A percentile compares a stretch with the other conserved stretches of the same genome.
Evolutionary conservation across 2,113 vertebrate genomes (phyloP).

Genomic region (Oostethus manadensis): DNA sequence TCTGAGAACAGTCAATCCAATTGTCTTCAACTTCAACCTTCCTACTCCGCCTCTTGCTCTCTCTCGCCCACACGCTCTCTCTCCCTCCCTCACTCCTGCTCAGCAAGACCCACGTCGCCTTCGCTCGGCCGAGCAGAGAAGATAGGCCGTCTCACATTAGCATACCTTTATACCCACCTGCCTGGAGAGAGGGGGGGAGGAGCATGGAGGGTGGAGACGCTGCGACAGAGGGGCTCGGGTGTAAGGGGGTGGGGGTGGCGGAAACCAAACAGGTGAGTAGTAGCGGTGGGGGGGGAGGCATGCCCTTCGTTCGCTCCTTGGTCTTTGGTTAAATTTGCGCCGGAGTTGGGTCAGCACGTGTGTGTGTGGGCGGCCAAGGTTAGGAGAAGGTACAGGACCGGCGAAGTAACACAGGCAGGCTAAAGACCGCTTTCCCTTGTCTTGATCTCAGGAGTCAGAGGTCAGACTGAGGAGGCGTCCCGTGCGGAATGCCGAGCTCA

Average conservation of each 20-base stretch:
- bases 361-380: background rate
- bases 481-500: constrained; percentile 30
- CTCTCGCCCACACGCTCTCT: constrained; percentile 28
- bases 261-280: constrained; percentile 44
- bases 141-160: constrained; percentile 30
- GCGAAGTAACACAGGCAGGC: background rate
- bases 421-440: background rate
- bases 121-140: constrained; percentile 54
- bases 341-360: too few relatives aligned
- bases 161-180: constrained; percentile 70
- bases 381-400: constrained; percentile 45
- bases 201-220: background rate
- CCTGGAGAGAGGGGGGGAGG: constrained; percentile 41
- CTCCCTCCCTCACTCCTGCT: constrained; percentile 19
- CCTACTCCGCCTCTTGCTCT: constrained; percentile 57
- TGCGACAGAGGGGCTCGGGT: background rate
- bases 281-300: constrained; percentile 17
- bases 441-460: background rate
- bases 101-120: constrained; percentile 19
- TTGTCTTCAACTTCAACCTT: constrained; percentile 61
- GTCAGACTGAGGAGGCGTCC: background rate
- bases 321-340: background rate
- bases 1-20: constrained; percentile 53
- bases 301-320: constrained; percentile 18
- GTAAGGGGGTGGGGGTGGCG: background rate